phyloP scores from a whole-genome alignment of 2,113 vertebrate genomes.

The Phocoena sinus region DNA sequence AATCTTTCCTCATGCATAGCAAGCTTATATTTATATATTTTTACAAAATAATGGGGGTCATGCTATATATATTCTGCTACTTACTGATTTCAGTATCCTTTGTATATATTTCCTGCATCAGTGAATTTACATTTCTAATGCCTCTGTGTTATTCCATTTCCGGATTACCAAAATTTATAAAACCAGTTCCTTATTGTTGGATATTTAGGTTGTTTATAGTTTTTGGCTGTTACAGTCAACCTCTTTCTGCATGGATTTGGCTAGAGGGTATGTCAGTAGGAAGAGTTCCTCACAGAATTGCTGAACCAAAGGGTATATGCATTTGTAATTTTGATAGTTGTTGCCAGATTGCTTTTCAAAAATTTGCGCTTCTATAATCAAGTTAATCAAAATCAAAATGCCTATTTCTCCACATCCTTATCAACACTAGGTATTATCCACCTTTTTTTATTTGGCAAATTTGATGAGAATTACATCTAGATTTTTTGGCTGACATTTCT shows the following conservation, averaged over 20 bases:
- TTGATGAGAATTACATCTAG: neutral
- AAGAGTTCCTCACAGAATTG: neutral
- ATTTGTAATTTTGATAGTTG: neutral
- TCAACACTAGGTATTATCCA: neutral
- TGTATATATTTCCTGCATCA: neutral
- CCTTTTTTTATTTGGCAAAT: neutral
- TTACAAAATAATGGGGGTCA: neutral
- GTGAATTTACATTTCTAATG: neutral
- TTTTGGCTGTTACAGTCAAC: neutral
- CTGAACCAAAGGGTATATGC: neutral
- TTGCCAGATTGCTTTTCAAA: neutral
- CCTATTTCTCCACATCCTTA: neutral
- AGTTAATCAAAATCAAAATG: neutral
- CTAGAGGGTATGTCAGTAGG: neutral
- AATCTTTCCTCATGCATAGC: neutral
- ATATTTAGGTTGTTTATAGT: neutral
- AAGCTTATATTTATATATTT: neutral
- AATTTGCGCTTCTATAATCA: neutral
- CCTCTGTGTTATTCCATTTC: neutral
- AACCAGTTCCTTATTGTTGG: neutral
- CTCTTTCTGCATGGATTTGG: neutral
- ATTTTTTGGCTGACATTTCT: conserved; percentile 12
- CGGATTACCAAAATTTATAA: neutral
- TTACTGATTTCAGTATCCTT: neutral
- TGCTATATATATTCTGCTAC: neutral